These are phyloP conservation scores for Aleiodes sp. DNA, from an alignment of 1,140 invertebrate species.

Conservation along the genomic window DNA sequence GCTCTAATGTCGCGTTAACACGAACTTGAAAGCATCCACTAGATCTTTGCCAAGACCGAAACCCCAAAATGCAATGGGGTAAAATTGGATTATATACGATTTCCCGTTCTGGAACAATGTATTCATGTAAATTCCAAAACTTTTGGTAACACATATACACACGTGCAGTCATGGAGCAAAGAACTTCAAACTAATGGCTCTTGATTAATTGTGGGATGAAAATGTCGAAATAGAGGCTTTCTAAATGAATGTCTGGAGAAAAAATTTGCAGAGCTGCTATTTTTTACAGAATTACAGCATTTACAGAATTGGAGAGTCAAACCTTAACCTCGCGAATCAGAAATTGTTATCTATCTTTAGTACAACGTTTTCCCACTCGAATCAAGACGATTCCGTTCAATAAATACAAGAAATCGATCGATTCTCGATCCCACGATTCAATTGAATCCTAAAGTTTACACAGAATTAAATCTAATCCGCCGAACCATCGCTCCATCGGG, in stretches of 20 bases:
- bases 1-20: conserved; percentile 55
- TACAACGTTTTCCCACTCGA: background rate
- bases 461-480: conserved; percentile 5
- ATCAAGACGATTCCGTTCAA: background rate
- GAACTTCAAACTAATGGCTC: conserved; percentile 32
- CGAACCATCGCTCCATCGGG: conserved; percentile 5
- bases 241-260: no score
- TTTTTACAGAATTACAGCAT: no score
- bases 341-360: no score
- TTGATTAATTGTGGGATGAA: background rate
- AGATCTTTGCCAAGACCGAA: background rate
- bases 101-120: background rate
- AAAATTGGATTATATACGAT: conserved; percentile 12
- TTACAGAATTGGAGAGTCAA: no score
- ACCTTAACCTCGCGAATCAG: no score
- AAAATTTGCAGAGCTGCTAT: no score
- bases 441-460: conserved; percentile 23
- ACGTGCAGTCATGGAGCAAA: no score
- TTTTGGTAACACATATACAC: conserved; percentile 2
- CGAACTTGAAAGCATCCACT: conserved; percentile 11
- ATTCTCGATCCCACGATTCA: conserved; percentile 15
- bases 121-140: background rate
- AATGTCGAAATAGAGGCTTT: no score
- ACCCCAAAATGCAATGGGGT: background rate
- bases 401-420: conserved; percentile 5